phyloP scores from a whole-genome alignment of 2,888 invertebrate genomes.

The Caradrina kadenii region DNA sequence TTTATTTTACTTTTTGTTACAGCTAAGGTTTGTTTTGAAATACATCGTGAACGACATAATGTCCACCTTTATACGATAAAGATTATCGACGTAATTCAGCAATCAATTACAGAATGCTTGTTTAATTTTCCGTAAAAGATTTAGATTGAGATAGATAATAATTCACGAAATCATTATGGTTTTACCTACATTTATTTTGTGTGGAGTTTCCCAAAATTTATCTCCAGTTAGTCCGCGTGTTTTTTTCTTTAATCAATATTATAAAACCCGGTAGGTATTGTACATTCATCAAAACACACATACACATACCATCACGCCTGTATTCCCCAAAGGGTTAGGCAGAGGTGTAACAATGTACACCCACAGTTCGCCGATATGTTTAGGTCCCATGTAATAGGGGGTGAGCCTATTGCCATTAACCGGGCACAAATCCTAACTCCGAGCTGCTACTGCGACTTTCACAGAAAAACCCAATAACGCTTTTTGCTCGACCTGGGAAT shows the following conservation, averaged over 20 bases:
- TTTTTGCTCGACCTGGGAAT: too few relatives aligned
- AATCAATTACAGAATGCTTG: slow-evolving; percentile 16
- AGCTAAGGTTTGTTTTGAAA: background rate
- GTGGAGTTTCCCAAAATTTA: slow-evolving; percentile 1
- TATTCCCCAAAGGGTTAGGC: too few relatives aligned
- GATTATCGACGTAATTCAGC: slow-evolving; percentile 5
- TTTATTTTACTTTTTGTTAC: background rate
- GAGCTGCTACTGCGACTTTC: too few relatives aligned
- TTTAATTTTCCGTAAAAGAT: slow-evolving; percentile 12
- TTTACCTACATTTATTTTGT: background rate
- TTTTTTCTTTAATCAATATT: background rate
- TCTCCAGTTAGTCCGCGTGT: background rate
- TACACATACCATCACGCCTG: too few relatives aligned
- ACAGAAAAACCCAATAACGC: too few relatives aligned
- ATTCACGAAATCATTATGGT: background rate
- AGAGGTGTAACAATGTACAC: too few relatives aligned
- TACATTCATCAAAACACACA: slow-evolving; percentile 16
- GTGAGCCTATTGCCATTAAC: too few relatives aligned
- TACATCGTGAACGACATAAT: background rate
- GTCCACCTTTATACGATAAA: background rate
- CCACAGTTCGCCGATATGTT: too few relatives aligned
- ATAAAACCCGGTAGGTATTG: slow-evolving; percentile 18
- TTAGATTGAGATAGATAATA: background rate
- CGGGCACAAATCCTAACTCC: too few relatives aligned
- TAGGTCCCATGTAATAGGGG: too few relatives aligned